Evolutionary conservation across 2,113 vertebrate species (phyloP), one percentile per base, ranked within the genome.

Genomic region (Morone chrysops): DNA sequence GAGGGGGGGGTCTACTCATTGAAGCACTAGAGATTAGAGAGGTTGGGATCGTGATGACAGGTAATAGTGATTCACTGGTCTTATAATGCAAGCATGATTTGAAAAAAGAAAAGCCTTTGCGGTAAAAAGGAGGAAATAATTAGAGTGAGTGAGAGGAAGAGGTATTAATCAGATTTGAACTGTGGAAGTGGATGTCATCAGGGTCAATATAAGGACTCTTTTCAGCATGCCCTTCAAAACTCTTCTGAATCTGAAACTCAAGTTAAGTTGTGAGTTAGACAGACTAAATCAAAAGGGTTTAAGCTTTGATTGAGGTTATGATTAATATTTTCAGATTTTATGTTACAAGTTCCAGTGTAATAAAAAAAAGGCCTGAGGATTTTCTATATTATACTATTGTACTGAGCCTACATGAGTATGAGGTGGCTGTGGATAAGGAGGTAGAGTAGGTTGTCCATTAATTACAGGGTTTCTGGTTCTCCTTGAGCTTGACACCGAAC

Each of bases 151-250:
- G 61, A 66, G 17, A 22, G 43, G 41, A 14, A 12, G 78, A 67
- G 70, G 43, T 60, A 85, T 88, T 86, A 80, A 90, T 87, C 66
- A 62, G 75, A 78, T 84, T 60, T 40, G 56, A 75, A 56, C 4
- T 10, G 43, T 22, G 50, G 60, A 57, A 48, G 67, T 56, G 59
- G 66, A 40, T 40, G 74, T 60, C 25, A 59, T 36, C 41, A 43
- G 54, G 72, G 79, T 87, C 74, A 63, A 7, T 2, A 4, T 22
- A 57, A 60, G 61, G 68, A 75, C 48, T 59, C 22, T 62, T 82
- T 66, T 68, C 11, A 17, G 20, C 5, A 1, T 41, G 57, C 8
- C 81, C 36, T 73, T 72, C 60, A 74, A 65, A 48, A 45, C 78
- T 65, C 60, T 11, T 71, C 14, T 43, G 17, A 48, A 10, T 20